Conservation (phyloP, 2,888 invertebrate genomes). For the Melieria crassipennis region DNA sequence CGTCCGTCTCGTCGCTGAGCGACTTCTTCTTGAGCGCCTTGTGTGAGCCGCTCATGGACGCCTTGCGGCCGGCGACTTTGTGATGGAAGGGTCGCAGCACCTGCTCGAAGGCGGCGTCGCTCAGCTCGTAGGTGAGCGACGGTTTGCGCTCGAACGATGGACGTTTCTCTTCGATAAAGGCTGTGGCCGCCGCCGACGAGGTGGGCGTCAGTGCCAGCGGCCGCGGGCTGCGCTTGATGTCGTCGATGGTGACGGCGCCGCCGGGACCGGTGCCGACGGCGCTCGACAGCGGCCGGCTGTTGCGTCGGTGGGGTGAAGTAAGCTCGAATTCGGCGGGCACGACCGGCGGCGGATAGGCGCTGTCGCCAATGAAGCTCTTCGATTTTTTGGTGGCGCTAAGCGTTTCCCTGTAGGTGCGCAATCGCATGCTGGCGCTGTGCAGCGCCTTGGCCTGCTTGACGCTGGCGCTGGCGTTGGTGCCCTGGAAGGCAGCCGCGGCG, state of each 20-base stretch:
- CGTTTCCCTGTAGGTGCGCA: slow-evolving; percentile 64
- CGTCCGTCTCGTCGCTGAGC: slow-evolving; percentile 66
- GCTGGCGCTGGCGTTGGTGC: slow-evolving; percentile 63
- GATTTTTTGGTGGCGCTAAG: slow-evolving; percentile 65
- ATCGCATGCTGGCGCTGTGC: slow-evolving; percentile 64
- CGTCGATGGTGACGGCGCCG: slow-evolving; percentile 58
- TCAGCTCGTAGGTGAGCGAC: slow-evolving; percentile 62
- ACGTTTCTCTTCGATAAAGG: slow-evolving; percentile 63
- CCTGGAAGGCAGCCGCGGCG: slow-evolving; percentile 63
- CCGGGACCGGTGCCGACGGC: slow-evolving; percentile 49
- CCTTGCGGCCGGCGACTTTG: slow-evolving; percentile 58
- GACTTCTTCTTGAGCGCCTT: slow-evolving; percentile 63
- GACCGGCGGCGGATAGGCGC: slow-evolving; percentile 49
- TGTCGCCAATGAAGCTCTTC: slow-evolving; percentile 65
- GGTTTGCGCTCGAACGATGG: slow-evolving; percentile 64
- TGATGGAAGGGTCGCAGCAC: slow-evolving; percentile 64
- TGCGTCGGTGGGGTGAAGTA: slow-evolving; percentile 64
- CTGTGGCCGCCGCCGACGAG: slow-evolving; percentile 55
- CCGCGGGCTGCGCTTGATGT: slow-evolving; percentile 65
- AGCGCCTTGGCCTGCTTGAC: slow-evolving; percentile 63
- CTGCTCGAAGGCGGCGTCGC: slow-evolving; percentile 64
- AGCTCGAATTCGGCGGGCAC: slow-evolving; percentile 60
- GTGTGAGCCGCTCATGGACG: slow-evolving; percentile 57
- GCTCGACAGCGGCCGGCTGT: slow-evolving; percentile 63
- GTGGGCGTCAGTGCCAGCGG: slow-evolving; percentile 55